Evolutionary conservation across 2,113 vertebrate species (phyloP).

Genomic region (Melanostigma gelatinosum): DNA sequence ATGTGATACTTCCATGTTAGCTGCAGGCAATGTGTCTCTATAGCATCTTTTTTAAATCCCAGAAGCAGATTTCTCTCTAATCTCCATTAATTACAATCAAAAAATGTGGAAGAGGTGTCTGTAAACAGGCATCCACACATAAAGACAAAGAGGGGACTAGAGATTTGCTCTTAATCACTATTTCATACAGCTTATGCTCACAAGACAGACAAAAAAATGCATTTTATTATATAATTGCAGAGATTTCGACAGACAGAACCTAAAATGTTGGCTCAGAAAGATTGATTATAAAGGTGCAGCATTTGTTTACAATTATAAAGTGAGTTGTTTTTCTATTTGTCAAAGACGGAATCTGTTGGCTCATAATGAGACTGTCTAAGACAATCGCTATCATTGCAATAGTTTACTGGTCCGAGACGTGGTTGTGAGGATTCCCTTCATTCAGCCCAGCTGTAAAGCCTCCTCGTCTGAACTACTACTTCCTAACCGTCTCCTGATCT

Average conservation of each 20-base stretch:
- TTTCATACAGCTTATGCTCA: neutral
- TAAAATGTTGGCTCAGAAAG: neutral
- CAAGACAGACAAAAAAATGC: slow-evolving; percentile 5
- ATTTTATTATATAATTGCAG: slow-evolving; percentile 1
- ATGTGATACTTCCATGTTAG: slow-evolving; percentile 66
- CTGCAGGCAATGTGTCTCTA: slow-evolving; percentile 40
- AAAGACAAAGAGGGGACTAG: neutral
- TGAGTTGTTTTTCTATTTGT: slow-evolving; percentile 15
- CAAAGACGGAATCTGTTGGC: slow-evolving; percentile 19
- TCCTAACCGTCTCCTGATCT: slow-evolving; percentile 38
- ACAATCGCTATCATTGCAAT: slow-evolving; percentile 4
- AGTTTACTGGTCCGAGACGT: slow-evolving; percentile 18
- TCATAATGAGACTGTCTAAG: slow-evolving; percentile 1
- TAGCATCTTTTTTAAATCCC: slow-evolving; percentile 13
- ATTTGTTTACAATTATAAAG: slow-evolving; percentile 36
- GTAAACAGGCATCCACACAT: neutral
- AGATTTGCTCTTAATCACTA: neutral
- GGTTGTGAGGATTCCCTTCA: slow-evolving; percentile 27
- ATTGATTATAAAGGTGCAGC: slow-evolving; percentile 3
- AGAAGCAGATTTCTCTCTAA: slow-evolving; percentile 16
- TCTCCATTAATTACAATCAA: slow-evolving; percentile 14
- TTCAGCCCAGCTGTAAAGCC: slow-evolving; percentile 52
- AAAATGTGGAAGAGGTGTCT: slow-evolving; percentile 6
- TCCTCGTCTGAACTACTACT: slow-evolving; percentile 46
- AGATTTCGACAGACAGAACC: slow-evolving; percentile 2